Evolutionary conservation across 2,888 invertebrate genomes (phyloP), one percentile per base, ranked within the genome.

Genomic region (Melanotus villosus): DNA sequence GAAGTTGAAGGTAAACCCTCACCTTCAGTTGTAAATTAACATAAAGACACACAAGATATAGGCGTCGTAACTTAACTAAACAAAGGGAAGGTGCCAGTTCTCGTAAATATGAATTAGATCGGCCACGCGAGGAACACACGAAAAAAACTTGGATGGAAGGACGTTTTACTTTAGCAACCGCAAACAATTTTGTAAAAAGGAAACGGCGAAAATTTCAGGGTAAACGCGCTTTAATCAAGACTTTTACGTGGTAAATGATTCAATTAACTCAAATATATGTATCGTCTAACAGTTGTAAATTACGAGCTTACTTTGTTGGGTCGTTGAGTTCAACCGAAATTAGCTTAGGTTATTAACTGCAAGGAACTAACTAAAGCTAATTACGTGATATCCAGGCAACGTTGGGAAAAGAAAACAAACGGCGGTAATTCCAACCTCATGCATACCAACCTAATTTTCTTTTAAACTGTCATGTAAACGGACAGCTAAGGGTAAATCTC

Each of bases 201-300:
- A 47, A 26, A n/a, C 47, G n/a, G n/a, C 1, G 47, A 23, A 26
- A 19, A 19, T 43, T 43, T 47, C 26, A 7, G 43, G 41, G 56
- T 5, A 56, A 56, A 36, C 56, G 21, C 12, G 58, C 21, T 19
- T 58, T 58, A 58, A 58, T 58, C 58, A 58, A 58, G 41, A 58
- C 41, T 58, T 58, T 58, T 58, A 43, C 38, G 58, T 43, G 58
- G 16, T 14, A 21, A 19, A 58, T 58, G 58, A 19, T 58, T 58
- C 38, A 58, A 58, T 58, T 58, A 58, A 58, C 21, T 41, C 41
- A 58, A 58, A 58, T 38, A 38, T 38, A 58, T n/a, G n/a, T 43
- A 38, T 58, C 38, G 58, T 43, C 38, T 58, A 58, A 58, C 58
- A 58, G 36, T 38, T 58, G 58, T 58, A 58, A 58, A 43, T 58